These are phyloP conservation scores for Psittacula cyanocephala DNA, from an alignment of 2,113 vertebrate genomes.

Conservation along the genomic window DNA sequence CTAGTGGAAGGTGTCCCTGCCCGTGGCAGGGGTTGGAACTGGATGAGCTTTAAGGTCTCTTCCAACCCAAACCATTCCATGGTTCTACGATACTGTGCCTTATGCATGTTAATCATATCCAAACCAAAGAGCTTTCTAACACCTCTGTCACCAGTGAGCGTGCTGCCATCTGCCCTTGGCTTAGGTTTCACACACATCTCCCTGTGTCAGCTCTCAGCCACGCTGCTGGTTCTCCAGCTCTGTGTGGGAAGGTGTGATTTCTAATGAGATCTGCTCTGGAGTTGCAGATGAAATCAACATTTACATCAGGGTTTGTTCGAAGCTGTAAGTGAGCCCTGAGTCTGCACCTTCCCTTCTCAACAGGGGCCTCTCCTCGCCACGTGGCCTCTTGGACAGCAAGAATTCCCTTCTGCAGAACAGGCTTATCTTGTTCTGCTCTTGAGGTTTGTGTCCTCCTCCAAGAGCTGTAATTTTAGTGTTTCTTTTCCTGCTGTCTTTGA, in stretches of 20 bases:
- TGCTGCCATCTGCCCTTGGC: background rate
- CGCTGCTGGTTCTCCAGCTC: background rate
- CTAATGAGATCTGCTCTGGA: background rate
- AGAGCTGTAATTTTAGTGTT: conserved; percentile 18
- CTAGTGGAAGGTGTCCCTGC: background rate
- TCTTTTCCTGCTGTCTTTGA: conserved; percentile 26
- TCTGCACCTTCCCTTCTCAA: background rate
- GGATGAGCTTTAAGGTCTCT: background rate
- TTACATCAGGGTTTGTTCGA: background rate
- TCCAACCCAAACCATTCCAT: background rate
- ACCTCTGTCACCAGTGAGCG: background rate
- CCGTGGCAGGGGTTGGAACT: background rate
- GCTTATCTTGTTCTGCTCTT: conserved; percentile 50
- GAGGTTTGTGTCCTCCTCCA: background rate
- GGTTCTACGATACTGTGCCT: background rate
- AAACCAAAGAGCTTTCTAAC: background rate
- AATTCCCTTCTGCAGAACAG: conserved; percentile 48
- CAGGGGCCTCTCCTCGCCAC: background rate
- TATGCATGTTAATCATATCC: background rate
- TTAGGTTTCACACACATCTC: background rate
- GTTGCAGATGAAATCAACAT: background rate
- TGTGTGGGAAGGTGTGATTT: background rate
- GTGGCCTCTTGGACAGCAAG: conserved; percentile 4
- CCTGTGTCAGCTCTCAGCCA: background rate
- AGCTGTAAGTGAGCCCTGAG: background rate